These are phyloP conservation scores for Leucophora obtusa DNA, from an alignment of 2,888 invertebrate species.

Conservation along the genomic window DNA sequence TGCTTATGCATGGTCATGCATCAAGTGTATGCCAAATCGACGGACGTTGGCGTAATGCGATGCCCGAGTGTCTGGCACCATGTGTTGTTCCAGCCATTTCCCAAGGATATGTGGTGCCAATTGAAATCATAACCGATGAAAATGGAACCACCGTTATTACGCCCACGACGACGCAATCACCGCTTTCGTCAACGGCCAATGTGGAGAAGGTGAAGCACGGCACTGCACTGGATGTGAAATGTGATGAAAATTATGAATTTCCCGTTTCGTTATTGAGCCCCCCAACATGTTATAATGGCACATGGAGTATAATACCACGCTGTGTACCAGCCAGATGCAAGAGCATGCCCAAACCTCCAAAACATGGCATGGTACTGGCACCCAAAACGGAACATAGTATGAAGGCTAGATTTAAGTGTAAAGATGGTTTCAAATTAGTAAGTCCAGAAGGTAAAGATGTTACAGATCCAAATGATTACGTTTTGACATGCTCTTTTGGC, in stretches of 20 bases:
- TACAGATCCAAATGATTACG: conserved; percentile 81
- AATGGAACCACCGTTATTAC: conserved; percentile 75
- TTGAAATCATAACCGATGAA: conserved; percentile 78
- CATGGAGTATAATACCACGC: conserved; percentile 95
- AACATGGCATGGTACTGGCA: conserved; percentile 97
- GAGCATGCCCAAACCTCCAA: conserved; percentile 89
- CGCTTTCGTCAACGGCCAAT: conserved; percentile 67
- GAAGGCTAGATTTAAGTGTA: conserved; percentile 94
- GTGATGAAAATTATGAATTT: conserved; percentile 92
- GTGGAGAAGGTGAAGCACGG: conserved; percentile 84
- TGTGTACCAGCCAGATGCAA: conserved; percentile 91
- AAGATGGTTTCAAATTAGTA: conserved; percentile 92
- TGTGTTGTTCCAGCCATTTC: conserved; percentile 95
- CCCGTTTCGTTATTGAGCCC: conserved; percentile 85
- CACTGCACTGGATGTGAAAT: conserved; percentile 86
- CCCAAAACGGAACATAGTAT: conserved; percentile 98
- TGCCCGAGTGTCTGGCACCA: conserved; percentile 95
- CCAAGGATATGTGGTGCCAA: conserved; percentile 86
- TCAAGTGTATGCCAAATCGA: conserved; percentile 95
- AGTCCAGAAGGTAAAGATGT: conserved; percentile 82
- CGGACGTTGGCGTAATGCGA: conserved; percentile 95
- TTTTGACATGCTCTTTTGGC: conserved; percentile 93
- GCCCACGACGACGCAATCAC: conserved; percentile 67
- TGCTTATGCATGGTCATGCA: conserved; percentile 92
- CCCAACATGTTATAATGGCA: conserved; percentile 94